Conservation (phyloP, 30 jellyfish, hydroid and myxozoan genomes). For the Aurelia coerulea region DNA sequence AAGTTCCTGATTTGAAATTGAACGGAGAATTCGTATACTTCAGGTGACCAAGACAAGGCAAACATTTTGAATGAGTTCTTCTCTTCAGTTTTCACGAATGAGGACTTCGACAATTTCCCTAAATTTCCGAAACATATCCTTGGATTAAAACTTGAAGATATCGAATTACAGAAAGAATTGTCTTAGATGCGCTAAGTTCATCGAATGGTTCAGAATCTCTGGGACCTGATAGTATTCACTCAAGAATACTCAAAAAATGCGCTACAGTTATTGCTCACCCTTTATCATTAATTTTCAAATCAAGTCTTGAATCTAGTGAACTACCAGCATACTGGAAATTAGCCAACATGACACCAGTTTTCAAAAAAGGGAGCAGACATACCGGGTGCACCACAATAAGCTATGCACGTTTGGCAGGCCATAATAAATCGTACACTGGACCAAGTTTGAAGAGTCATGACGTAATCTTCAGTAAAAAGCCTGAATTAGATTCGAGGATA, state of each 20-base stretch:
- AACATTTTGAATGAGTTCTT: not conserved
- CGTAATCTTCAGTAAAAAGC: too few relatives aligned
- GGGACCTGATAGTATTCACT: not conserved
- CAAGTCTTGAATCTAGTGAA: not conserved
- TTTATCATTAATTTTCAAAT: too few relatives aligned
- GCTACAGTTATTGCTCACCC: not conserved
- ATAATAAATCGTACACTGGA: too few relatives aligned
- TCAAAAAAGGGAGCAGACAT: not conserved
- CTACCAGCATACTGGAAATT: not conserved
- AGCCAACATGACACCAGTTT: not conserved
- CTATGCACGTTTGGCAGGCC: too few relatives aligned
- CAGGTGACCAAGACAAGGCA: not conserved
- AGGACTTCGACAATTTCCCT: not conserved
- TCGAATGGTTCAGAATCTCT: not conserved
- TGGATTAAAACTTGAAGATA: not conserved
- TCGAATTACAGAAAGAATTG: not conserved
- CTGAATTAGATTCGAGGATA: too few relatives aligned
- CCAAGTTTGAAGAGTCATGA: too few relatives aligned
- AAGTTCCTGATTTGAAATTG: conserved; percentile 12
- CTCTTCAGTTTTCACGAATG: not conserved
- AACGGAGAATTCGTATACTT: not conserved
- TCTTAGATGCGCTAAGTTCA: not conserved
- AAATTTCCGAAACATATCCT: not conserved
- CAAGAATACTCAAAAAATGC: not conserved
- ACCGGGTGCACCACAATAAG: too few relatives aligned